phyloP scores from a whole-genome alignment of 2,888 invertebrate species.

The Pterobdella sp. region DNA sequence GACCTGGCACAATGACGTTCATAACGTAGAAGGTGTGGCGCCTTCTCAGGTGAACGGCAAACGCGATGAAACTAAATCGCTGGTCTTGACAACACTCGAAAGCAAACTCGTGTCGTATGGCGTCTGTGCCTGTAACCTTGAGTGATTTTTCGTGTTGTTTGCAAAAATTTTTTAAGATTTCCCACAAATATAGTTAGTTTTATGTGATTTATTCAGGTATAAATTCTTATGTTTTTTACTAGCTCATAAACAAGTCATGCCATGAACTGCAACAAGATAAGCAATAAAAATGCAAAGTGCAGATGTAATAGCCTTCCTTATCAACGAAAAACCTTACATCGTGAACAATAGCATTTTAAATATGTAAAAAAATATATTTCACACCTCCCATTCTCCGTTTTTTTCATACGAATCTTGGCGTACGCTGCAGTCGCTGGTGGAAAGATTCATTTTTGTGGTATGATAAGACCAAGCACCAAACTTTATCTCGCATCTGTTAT shows the following conservation, averaged over 20 bases:
- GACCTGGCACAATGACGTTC: conserved; percentile 40
- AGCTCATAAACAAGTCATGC: neutral
- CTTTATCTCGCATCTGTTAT: conserved; percentile 33
- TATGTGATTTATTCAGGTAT: conserved; percentile 33
- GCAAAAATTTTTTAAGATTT: conserved; percentile 32
- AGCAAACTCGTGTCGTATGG: conserved; percentile 35
- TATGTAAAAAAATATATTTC: too few species aligned
- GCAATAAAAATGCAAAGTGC: too few species aligned
- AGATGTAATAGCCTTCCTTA: too few species aligned
- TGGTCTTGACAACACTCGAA: conserved; percentile 38
- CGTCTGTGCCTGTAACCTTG: conserved; percentile 34
- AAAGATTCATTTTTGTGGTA: conserved; percentile 40
- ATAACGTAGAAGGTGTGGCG: conserved; percentile 40
- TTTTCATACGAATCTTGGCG: conserved; percentile 37
- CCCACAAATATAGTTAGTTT: conserved; percentile 35
- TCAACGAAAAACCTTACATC: too few species aligned
- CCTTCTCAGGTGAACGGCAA: conserved; percentile 36
- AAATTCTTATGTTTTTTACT: neutral
- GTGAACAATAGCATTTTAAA: too few species aligned
- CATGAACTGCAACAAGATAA: neutral
- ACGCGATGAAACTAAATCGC: conserved; percentile 37
- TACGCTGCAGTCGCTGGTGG: conserved; percentile 33
- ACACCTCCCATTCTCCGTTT: conserved; percentile 39
- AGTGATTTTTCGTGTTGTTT: conserved; percentile 37
- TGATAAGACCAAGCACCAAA: conserved; percentile 40